Evolutionary conservation across 2,888 invertebrate genomes (phyloP), one percentile per base, ranked within the genome.

Genomic region (Cerastoderma edule): DNA sequence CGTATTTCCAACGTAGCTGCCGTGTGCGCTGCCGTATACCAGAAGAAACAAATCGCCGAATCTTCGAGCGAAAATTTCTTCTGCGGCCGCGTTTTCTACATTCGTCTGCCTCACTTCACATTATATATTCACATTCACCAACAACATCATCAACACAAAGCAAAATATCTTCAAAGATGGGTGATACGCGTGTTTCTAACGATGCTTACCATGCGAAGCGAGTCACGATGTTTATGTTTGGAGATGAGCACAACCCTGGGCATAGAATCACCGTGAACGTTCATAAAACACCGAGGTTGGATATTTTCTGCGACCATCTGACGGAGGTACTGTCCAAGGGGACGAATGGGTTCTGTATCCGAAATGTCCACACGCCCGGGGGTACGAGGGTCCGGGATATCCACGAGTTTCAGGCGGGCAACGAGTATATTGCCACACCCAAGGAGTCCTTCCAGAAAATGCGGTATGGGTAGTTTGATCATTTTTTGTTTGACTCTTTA

Each of bases 181-280:
- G n/a, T n/a, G n/a, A n/a, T n/a, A n/a, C n/a, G n/a, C n/a, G n/a
- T n/a, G n/a, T n/a, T n/a, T n/a, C 35, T n/a, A 32, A 57, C 24
- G 33, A 19, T 28, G 33, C 2, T 13, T 39, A n/a, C 39, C 33
- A 19, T 22, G 39, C 22, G 0, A 75, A 72, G 46, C 56, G 74
- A 65, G 72, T 77, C 19, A 75, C 72, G 10, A 56, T 80, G 6
- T 74, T 57, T 33, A 57, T 72, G 6, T 74, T 64, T 35, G 77
- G 77, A 0, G 77, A 80, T 56, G 46, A 27, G 2, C 68, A 72
- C 35, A 60, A 28, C 60, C 24, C 16, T 19, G 76, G 76, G 22
- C 76, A 80, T 60, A 60, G 57, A 1, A 30, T 80, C 16, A 80
- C 74, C 8, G 39, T 80, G 10, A 80, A 76, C 44, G 46, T 35